These are phyloP conservation scores for Bedellia somnulentella DNA, from an alignment of 2,888 invertebrate genomes.

Conservation along the genomic window DNA sequence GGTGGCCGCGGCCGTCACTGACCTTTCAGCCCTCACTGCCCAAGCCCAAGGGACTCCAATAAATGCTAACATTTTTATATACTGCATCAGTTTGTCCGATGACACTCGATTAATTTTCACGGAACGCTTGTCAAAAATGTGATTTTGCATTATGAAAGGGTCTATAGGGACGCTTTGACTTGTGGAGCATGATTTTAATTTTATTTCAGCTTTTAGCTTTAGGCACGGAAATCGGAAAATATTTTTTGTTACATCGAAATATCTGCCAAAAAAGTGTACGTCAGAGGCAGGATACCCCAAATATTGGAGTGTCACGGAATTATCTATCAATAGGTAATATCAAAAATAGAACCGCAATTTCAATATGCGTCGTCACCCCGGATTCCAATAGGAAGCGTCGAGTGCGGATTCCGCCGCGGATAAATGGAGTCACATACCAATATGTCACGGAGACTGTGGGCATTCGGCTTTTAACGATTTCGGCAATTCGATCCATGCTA, in stretches of 20 bases:
- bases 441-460: slow-evolving; percentile 50
- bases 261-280: no score
- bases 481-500: slow-evolving; percentile 21
- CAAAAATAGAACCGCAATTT: slow-evolving; percentile 56
- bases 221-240: no score
- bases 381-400: slow-evolving; percentile 57
- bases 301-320: no score
- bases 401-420: slow-evolving; percentile 16
- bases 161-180: slow-evolving; percentile 48
- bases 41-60: slow-evolving; percentile 38
- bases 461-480: slow-evolving; percentile 47
- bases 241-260: no score
- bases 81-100: slow-evolving; percentile 44
- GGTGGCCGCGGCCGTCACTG: slow-evolving; percentile 47
- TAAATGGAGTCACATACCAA: slow-evolving; percentile 62
- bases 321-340: slow-evolving; percentile 49
- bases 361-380: slow-evolving; percentile 58
- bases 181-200: slow-evolving; percentile 37
- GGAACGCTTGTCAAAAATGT: slow-evolving; percentile 59
- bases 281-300: no score
- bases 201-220: no score
- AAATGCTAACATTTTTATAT: slow-evolving; percentile 55
- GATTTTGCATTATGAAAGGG: slow-evolving; percentile 51
- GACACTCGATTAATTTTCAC: slow-evolving; percentile 60
- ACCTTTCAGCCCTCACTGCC: slow-evolving; percentile 38